These are phyloP conservation scores for Ophraella communa DNA, from an alignment of 2,888 invertebrate genomes.

Conservation along the genomic window DNA sequence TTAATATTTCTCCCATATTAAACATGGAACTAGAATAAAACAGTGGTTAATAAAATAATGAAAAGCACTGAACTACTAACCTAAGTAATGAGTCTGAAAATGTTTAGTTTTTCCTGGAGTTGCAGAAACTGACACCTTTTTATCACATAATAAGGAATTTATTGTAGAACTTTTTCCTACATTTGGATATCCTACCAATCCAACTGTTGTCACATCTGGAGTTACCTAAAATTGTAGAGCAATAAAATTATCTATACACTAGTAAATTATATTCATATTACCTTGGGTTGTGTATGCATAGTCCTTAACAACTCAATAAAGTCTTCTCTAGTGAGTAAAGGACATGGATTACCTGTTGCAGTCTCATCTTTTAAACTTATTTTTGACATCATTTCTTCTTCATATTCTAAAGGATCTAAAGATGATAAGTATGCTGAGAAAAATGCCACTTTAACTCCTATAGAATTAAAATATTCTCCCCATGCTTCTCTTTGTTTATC, in stretches of 20 bases:
- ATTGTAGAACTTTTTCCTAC: conserved; percentile 99
- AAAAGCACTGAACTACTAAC: conserved; percentile 16
- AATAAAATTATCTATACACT: background rate
- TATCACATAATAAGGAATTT: conserved; percentile 86
- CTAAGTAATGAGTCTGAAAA: conserved; percentile 81
- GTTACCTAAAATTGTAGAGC: conserved; percentile 45
- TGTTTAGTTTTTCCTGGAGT: conserved; percentile 99
- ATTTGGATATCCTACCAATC: conserved; percentile 98
- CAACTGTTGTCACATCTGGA: conserved; percentile 75
- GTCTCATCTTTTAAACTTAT: conserved; percentile 48
- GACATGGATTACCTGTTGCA: conserved; percentile 59
- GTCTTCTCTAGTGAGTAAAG: conserved; percentile 71
- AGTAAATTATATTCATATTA: conserved; percentile 36
- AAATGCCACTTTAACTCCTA: conserved; percentile 79
- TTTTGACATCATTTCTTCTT: conserved; percentile 57
- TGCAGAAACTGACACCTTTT: conserved; percentile 92
- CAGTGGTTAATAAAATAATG: conserved; percentile 1
- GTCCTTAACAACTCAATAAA: conserved; percentile 75
- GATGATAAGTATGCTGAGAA: conserved; percentile 82
- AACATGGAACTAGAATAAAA: too few relatives aligned
- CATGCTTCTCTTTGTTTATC: conserved; percentile 80
- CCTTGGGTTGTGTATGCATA: conserved; percentile 63
- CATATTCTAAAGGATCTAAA: conserved; percentile 51
- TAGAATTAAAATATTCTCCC: conserved; percentile 82
- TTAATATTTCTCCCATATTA: too few relatives aligned